Conservation (phyloP, 2,113 vertebrate species). For the Mesembrinibis cayennensis region DNA sequence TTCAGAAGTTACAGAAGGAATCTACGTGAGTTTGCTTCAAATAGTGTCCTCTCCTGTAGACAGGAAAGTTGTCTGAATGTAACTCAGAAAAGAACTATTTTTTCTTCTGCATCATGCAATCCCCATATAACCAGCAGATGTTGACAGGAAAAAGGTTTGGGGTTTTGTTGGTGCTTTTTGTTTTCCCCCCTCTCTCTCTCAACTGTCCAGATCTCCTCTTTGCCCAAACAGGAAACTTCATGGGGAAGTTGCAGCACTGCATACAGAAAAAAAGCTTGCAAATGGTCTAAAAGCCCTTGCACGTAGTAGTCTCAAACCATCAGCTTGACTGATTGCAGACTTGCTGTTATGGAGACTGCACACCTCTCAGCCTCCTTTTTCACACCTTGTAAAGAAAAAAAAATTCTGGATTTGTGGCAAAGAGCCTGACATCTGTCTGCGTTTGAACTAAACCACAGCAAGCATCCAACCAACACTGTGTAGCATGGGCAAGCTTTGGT, state of each 20-base stretch:
- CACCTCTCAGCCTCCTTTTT: background rate
- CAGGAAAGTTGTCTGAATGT: background rate
- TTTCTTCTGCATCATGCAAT: background rate
- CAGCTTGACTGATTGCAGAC: background rate
- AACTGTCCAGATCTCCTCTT: conserved; percentile 9
- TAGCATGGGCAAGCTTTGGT: accelerated
- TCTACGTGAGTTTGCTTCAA: background rate
- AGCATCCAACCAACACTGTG: background rate
- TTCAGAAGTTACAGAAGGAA: background rate
- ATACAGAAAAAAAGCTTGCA: background rate
- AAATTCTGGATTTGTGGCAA: background rate
- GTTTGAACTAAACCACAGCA: background rate
- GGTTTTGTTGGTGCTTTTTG: background rate
- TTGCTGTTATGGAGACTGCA: background rate
- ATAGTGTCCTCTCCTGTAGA: background rate
- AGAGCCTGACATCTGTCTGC: background rate
- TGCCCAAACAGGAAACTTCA: conserved; percentile 35
- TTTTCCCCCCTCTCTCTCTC: background rate
- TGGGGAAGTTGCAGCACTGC: background rate
- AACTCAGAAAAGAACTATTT: background rate
- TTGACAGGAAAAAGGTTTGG: conserved; percentile 12
- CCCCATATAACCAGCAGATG: background rate
- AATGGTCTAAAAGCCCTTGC: background rate
- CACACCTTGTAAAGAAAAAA: background rate
- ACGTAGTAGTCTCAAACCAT: background rate